Percentiles rank a stretch among this genome's conserved stretches.
These are phyloP conservation scores for Leptinotarsa haldemani DNA, from an alignment of 2,888 invertebrate genomes.

Conservation along the genomic window DNA sequence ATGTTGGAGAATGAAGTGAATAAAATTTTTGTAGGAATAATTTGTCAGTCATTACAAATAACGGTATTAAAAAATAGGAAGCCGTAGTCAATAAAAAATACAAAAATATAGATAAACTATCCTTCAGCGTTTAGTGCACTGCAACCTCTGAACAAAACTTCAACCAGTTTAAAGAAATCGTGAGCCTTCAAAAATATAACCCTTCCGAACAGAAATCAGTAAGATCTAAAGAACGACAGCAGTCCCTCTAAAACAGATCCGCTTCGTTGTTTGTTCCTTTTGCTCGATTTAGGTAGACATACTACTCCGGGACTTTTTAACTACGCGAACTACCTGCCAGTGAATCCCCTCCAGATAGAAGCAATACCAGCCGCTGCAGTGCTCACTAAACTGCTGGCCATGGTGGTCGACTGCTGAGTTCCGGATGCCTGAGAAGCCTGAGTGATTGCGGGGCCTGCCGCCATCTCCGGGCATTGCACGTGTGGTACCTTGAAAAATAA, in stretches of 20 bases:
- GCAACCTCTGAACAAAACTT: not conserved
- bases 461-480: slow-evolving; percentile 69
- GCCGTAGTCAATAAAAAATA: too few relatives aligned
- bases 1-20: too few relatives aligned
- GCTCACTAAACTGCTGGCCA: slow-evolving; percentile 81
- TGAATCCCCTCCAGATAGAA: slow-evolving; percentile 84
- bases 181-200: not conserved
- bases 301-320: not conserved
- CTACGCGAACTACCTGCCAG: slow-evolving; percentile 63
- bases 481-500: slow-evolving; percentile 67
- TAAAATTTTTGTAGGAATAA: too few relatives aligned
- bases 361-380: slow-evolving; percentile 86
- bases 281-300: not conserved
- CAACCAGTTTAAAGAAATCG: not conserved
- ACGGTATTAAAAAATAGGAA: too few relatives aligned
- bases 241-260: not conserved
- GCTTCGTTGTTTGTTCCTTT: slow-evolving; percentile 21
- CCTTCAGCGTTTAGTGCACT: too few relatives aligned
- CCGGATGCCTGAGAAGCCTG: slow-evolving; percentile 63
- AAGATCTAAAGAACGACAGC: too few relatives aligned
- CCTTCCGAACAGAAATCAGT: too few relatives aligned
- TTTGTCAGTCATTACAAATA: too few relatives aligned
- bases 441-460: slow-evolving; percentile 54
- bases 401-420: slow-evolving; percentile 67
- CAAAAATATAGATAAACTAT: too few relatives aligned